Percentiles rank a stretch among this genome's conserved stretches.
These are phyloP conservation scores for Chaenodraco wilsoni DNA, from an alignment of 2,797 vertebrate genomes.

Conservation along the genomic window DNA sequence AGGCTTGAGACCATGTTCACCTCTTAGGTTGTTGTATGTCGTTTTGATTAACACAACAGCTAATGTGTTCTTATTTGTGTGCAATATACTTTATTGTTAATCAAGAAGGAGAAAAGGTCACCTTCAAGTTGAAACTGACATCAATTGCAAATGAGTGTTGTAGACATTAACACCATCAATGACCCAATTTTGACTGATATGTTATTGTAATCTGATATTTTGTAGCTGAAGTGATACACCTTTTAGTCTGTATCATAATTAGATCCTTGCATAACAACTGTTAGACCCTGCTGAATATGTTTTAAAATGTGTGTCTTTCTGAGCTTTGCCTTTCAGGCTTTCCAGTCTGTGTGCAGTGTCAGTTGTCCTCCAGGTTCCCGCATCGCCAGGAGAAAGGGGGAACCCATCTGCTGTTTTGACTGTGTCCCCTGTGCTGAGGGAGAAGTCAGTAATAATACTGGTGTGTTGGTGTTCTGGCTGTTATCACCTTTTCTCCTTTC, in stretches of 20 bases:
- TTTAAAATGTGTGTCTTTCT: slow-evolving; percentile 19
- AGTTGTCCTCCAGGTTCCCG: slow-evolving; percentile 78
- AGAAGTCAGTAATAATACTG: slow-evolving; percentile 78
- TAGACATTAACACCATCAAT: no score
- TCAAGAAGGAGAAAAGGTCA: background rate
- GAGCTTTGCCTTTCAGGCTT: slow-evolving; percentile 67
- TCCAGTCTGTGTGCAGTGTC: slow-evolving; percentile 78
- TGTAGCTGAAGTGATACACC: no score
- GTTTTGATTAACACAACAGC: slow-evolving; percentile 44
- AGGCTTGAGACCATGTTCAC: slow-evolving; percentile 57
- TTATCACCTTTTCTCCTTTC: background rate
- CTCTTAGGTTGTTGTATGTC: slow-evolving; percentile 57
- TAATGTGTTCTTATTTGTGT: slow-evolving; percentile 29
- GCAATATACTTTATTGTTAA: slow-evolving; percentile 19
- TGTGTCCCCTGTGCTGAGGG: slow-evolving; percentile 82
- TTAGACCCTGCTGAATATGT: background rate
- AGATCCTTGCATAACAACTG: background rate
- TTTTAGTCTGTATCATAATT: background rate
- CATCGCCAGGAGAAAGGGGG: slow-evolving; percentile 73
- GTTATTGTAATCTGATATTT: no score
- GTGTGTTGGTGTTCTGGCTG: slow-evolving; percentile 45
- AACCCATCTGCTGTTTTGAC: slow-evolving; percentile 82
- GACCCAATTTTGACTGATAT: no score
- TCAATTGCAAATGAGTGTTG: no score
- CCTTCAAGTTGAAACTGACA: background rate